Base-by-base conservation (phyloP, 1,140 invertebrate genomes). In the Hydropsyche tenuis region DNA sequence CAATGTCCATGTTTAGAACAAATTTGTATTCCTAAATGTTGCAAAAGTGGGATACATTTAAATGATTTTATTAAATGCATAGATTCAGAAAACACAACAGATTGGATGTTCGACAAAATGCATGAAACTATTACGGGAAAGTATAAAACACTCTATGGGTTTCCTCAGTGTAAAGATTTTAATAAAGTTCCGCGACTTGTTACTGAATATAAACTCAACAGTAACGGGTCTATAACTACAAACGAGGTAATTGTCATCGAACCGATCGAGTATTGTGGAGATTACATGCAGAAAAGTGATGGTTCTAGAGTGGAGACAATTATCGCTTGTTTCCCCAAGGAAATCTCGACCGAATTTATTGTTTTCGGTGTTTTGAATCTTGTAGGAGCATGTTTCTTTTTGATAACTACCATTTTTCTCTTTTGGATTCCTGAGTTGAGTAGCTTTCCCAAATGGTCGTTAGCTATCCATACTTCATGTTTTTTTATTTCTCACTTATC, bases 1-100 rank as follows among this genome's bases (percentile, higher is more conserved):
- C 3, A 53, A 20, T 70, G 68, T 37, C 68, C 68, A 1, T 70
- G 68, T 46, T 2, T 30, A 12, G 51, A 70, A 3, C n/a, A 70
- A 37, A 1, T 56, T 0, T 70, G 68, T 23, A 37, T 70, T 22
- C 9, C 1, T 3, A 70, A 70, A 56, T 70, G 68, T 42, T 70
- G 68, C n/a, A 6, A 12, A 1, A 1, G 11, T 3, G 37, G 25
- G 16, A 0, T 14, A 23, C 46, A 69, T 6, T 4, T 69, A 1
- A 2, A 4, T 9, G 30, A 37, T 37, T 4, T 3, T 9, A 37
- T 9, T 9, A 37, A 37, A 37, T 23, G 68, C 23, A 48, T 37
- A 4, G 14, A 22, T 12, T 23, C 48, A 2, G 1, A 42, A 1
- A 27, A 45, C n/a, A 9, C 3, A 3, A 18, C 14, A 46, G 48